Percentiles rank a stretch among this genome's conserved stretches.
Conservation (phyloP, 2,113 vertebrate genomes). For the Abramis brama region DNA sequence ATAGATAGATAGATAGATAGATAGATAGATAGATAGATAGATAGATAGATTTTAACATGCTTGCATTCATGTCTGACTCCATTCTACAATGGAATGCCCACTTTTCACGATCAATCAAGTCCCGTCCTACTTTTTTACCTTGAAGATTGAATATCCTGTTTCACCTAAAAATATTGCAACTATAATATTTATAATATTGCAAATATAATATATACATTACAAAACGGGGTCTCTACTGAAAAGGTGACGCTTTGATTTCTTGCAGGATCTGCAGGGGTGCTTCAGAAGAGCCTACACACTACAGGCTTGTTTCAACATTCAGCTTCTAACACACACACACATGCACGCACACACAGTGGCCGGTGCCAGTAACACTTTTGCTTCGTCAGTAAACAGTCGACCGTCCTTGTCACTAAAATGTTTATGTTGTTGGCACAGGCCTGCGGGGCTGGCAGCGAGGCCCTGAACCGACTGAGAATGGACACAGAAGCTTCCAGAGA, state of each 20-base stretch:
- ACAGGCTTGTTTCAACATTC: constrained; percentile 49
- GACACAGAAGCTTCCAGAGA: constrained; percentile 35
- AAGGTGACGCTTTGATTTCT: background rate
- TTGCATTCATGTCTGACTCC: background rate
- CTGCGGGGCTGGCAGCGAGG: constrained; percentile 56
- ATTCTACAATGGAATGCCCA: background rate
- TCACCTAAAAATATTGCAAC: background rate
- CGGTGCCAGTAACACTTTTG: constrained; percentile 77
- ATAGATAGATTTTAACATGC: too few species aligned
- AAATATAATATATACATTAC: too few species aligned
- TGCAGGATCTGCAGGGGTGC: constrained; percentile 48
- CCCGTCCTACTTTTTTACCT: background rate
- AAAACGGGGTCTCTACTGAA: constrained; percentile 59
- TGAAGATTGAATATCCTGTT: background rate
- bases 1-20: background rate
- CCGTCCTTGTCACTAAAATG: constrained; percentile 82
- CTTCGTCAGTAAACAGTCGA: constrained; percentile 81
- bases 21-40: background rate
- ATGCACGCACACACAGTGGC: constrained; percentile 39
- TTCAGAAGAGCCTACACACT: constrained; percentile 59
- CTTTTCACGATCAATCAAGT: background rate
- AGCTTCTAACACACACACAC: constrained; percentile 32
- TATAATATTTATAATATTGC: too few species aligned
- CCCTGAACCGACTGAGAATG: constrained; percentile 15
- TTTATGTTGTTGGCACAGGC: constrained; percentile 77